Conservation (phyloP, 2,797 vertebrate genomes). For the Semaprochilodus insignis region DNA sequence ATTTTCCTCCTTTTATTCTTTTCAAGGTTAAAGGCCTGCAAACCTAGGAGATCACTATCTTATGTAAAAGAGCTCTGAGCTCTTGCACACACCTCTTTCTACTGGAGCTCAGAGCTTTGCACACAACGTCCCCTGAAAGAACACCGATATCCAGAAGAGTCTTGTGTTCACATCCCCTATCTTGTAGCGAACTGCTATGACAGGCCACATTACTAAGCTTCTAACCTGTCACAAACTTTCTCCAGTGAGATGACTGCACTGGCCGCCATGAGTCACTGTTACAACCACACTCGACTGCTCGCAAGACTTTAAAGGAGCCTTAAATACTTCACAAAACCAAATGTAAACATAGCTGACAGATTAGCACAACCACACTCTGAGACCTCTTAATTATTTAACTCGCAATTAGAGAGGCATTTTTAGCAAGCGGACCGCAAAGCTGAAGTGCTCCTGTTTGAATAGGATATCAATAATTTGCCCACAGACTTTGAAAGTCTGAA, state of each 20-base stretch:
- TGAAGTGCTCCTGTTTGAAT: constrained; percentile 62
- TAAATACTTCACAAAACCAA: constrained; percentile 34
- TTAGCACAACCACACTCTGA: constrained; percentile 17
- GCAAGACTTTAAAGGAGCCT: constrained; percentile 10
- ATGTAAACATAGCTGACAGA: constrained; percentile 28
- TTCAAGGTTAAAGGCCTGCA: too few relatives aligned
- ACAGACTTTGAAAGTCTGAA: constrained; percentile 62
- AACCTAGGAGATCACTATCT: too few relatives aligned
- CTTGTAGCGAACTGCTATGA: neutral
- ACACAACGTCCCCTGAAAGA: neutral
- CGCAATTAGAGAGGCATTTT: constrained; percentile 43
- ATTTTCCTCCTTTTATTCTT: too few relatives aligned
- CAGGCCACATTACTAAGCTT: constrained; percentile 13
- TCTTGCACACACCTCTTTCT: neutral
- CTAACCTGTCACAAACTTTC: constrained; percentile 8
- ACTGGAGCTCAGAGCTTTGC: neutral
- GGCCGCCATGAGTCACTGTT: neutral
- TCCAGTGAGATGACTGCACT: neutral
- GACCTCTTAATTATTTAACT: constrained; percentile 55
- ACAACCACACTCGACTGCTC: neutral
- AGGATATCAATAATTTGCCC: constrained; percentile 65
- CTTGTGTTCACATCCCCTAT: neutral
- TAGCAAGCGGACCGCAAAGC: constrained; percentile 31
- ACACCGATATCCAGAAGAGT: neutral
- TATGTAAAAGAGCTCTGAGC: neutral